Percentiles rank a stretch among this genome's conserved stretches.
Evolutionary conservation across 2,113 vertebrate species (phyloP).

Genomic region (Mus musculus): GRCm39 chr1:69699001-69699500

Average conservation of each 20-base stretch:
- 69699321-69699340: neutral
- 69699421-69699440: slow-evolving; percentile 30
- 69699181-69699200: slow-evolving; percentile 59
- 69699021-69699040: slow-evolving; percentile 67
- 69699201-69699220: slow-evolving; percentile 42
- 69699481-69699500: neutral
- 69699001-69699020: neutral
- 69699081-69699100: neutral
- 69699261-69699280: neutral
- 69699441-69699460: slow-evolving; percentile 47
- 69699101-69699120: slow-evolving; percentile 59
- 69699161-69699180: slow-evolving; percentile 67
- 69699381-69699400: neutral
- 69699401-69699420: neutral
- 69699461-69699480: neutral
- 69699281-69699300: neutral
- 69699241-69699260: neutral
- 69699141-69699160: slow-evolving; percentile 63
- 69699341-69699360: slow-evolving; percentile 38
- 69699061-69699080: neutral
- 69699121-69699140: neutral
- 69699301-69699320: slow-evolving; percentile 7
- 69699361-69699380: neutral
- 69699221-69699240: slow-evolving; percentile 10
- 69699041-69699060: neutral